Conservation (phyloP, 2,797 vertebrate genomes). For the Diplodus sargus region DNA sequence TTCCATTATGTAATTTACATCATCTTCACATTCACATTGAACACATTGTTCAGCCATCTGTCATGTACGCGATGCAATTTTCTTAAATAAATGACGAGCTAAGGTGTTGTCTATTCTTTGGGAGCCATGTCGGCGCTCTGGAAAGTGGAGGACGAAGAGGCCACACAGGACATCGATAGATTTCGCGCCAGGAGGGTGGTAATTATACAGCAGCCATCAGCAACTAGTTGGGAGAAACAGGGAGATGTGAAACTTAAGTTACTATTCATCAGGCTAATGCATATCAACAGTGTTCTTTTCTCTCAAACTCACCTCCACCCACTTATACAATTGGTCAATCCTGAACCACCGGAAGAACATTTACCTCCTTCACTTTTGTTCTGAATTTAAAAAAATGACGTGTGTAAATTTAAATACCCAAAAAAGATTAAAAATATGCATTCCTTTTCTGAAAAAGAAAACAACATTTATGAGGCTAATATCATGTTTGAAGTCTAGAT, state of each 20-base stretch:
- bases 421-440: too few relatives aligned
- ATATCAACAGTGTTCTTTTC: neutral
- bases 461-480: too few relatives aligned
- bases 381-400: too few relatives aligned
- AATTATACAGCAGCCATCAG: neutral
- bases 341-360: too few relatives aligned
- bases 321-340: too few relatives aligned
- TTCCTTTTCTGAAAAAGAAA: too few relatives aligned
- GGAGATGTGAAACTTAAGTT: neutral
- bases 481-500: too few relatives aligned
- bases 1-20: neutral
- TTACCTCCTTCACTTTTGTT: too few relatives aligned
- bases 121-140: constrained; percentile 2
- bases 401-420: too few relatives aligned
- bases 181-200: constrained; percentile 3
- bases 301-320: neutral
- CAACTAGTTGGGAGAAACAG: neutral
- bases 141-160: constrained; percentile 8
- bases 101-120: neutral
- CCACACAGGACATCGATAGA: constrained; percentile 14
- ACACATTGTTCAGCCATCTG: neutral
- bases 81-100: neutral
- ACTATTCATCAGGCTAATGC: neutral
- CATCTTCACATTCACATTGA: neutral
- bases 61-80: neutral